These are phyloP conservation scores for Dioctria linearis DNA, from an alignment of 2,888 invertebrate species.

Conservation along the genomic window DNA sequence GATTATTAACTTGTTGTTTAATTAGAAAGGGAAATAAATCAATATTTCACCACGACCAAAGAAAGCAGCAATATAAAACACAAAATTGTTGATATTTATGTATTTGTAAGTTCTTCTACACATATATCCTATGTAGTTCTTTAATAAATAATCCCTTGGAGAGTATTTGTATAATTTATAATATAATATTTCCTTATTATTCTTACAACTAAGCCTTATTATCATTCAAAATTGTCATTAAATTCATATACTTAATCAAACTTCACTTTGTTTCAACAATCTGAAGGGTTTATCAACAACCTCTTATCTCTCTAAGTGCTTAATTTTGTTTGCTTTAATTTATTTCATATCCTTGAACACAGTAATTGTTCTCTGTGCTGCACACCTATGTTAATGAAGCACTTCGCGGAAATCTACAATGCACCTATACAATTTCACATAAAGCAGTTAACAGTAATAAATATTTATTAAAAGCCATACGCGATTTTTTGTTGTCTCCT, in stretches of 20 bases:
- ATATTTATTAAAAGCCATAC: slow-evolving; percentile 9
- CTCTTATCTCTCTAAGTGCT: slow-evolving; percentile 10
- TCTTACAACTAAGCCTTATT: background rate
- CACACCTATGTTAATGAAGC: background rate
- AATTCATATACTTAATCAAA: slow-evolving; percentile 23
- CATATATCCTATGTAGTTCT: slow-evolving; percentile 16
- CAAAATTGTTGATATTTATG: slow-evolving; percentile 26
- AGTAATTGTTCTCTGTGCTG: background rate
- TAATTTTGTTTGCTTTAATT: slow-evolving; percentile 12
- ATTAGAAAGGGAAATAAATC: no score
- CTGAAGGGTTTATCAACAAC: slow-evolving; percentile 31
- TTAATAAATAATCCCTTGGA: slow-evolving; percentile 23
- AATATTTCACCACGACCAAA: background rate
- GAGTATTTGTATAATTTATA: slow-evolving; percentile 20
- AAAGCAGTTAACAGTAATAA: slow-evolving; percentile 10
- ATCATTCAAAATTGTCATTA: slow-evolving; percentile 8
- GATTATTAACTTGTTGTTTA: no score
- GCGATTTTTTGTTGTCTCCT: slow-evolving; percentile 5
- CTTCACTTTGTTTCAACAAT: slow-evolving; percentile 26
- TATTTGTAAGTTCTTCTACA: slow-evolving; percentile 29
- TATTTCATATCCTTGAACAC: background rate
- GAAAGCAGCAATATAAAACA: slow-evolving; percentile 22
- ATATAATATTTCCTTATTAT: slow-evolving; percentile 8
- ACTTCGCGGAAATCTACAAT: background rate
- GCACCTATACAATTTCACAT: background rate